Percentiles rank a stretch among this genome's conserved stretches.
Conservation (phyloP, 2,113 vertebrate genomes). For the Gorsachius goisagi region DNA sequence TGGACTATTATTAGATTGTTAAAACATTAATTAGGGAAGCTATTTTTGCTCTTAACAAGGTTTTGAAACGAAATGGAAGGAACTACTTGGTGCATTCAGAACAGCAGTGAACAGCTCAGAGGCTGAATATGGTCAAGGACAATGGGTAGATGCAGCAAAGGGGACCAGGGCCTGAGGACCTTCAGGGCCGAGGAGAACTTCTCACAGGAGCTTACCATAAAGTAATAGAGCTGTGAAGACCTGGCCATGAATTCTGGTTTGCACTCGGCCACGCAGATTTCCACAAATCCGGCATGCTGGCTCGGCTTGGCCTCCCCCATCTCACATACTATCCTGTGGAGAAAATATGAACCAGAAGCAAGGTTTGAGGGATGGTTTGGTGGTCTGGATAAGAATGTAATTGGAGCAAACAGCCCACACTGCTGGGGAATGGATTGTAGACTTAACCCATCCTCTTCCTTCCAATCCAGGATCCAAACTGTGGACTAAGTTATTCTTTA, state of each 20-base stretch:
- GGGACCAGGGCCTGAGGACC: not conserved
- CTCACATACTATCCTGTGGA: conserved; percentile 94
- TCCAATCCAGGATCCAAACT: not conserved
- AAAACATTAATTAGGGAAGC: conserved; percentile 50
- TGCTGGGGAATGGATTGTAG: not conserved
- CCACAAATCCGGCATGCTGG: conserved; percentile 90
- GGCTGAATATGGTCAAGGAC: not conserved
- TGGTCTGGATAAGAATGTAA: not conserved
- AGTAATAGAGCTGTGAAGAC: conserved; percentile 94
- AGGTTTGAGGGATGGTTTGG: not conserved
- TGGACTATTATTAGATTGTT: conserved; percentile 50
- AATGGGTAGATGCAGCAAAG: not conserved
- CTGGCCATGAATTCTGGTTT: conserved; percentile 90
- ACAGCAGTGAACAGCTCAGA: not conserved
- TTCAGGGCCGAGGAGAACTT: not conserved
- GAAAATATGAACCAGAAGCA: not conserved
- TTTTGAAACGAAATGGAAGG: not conserved
- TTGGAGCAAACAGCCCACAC: not conserved
- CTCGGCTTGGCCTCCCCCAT: conserved; percentile 95
- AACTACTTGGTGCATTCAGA: not conserved
- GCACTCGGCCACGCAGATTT: conserved; percentile 93
- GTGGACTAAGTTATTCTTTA: not conserved
- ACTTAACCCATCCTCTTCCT: not conserved
- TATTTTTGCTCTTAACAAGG: conserved; percentile 41
- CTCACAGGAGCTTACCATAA: conserved; percentile 85